A percentile compares a stretch with the other conserved stretches of the same genome.
These are phyloP conservation scores for Larimichthys polyactis DNA, from an alignment of 2,113 vertebrate species.

Conservation along the genomic window DNA sequence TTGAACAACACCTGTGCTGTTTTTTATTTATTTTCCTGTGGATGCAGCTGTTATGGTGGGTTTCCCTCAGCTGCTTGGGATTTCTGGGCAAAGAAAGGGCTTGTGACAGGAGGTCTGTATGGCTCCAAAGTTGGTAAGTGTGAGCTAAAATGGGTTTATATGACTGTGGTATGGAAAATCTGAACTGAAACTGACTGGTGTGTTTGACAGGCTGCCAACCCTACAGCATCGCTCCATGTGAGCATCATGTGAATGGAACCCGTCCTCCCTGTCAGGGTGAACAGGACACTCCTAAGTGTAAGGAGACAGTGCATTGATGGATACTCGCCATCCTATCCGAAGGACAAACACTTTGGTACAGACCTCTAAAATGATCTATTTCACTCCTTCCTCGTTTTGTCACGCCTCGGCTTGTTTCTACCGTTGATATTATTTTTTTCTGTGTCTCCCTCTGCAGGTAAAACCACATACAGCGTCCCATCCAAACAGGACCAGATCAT, in stretches of 20 bases:
- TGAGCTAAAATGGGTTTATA: not conserved
- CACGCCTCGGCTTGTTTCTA: not conserved
- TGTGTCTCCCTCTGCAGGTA: constrained; percentile 72
- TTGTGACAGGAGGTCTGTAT: constrained; percentile 94
- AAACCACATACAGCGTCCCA: constrained; percentile 84
- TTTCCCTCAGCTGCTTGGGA: constrained; percentile 88
- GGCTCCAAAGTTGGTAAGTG: constrained; percentile 85
- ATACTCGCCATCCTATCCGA: constrained; percentile 86
- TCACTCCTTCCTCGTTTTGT: not conserved
- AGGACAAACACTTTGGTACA: constrained; percentile 92
- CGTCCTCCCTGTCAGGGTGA: constrained; percentile 89
- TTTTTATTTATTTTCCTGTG: not conserved
- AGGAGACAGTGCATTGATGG: constrained; percentile 83
- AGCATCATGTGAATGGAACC: constrained; percentile 92
- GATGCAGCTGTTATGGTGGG: constrained; percentile 90
- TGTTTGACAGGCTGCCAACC: constrained; percentile 88
- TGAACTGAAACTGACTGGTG: not conserved
- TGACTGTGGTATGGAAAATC: not conserved
- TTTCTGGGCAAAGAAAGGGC: constrained; percentile 89
- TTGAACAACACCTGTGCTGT: not conserved
- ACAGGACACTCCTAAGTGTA: constrained; percentile 87
- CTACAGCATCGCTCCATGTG: constrained; percentile 91
- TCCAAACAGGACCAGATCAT: constrained; percentile 88
- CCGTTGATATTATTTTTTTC: not conserved
- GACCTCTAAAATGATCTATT: not conserved